Conservation (phyloP, 2,113 vertebrate genomes). For the Furnarius figulus region DNA sequence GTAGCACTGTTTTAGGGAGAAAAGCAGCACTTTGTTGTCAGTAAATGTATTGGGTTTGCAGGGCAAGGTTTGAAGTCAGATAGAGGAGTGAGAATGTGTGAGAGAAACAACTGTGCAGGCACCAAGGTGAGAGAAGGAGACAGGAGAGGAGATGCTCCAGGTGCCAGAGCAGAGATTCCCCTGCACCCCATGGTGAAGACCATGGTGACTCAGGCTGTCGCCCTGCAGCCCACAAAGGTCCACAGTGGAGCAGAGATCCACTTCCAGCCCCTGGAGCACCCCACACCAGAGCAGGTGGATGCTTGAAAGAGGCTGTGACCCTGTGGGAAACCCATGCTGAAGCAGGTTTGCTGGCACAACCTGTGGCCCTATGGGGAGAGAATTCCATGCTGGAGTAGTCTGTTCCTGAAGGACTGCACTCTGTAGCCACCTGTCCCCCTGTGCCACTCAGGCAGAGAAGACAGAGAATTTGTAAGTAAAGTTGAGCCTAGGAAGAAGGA, state of each 20-base stretch:
- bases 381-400: background rate
- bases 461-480: background rate
- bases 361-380: background rate
- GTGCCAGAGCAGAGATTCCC: accelerated
- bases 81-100: background rate
- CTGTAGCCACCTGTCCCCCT: background rate
- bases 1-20: background rate
- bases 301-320: background rate
- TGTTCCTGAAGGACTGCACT: background rate
- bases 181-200: background rate
- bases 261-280: background rate
- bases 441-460: accelerated
- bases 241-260: background rate
- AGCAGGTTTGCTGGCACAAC: background rate
- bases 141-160: background rate
- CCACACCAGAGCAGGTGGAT: background rate
- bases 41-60: background rate
- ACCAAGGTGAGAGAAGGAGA: background rate
- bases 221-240: background rate
- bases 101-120: background rate
- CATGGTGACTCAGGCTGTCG: background rate
- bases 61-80: background rate
- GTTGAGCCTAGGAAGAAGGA: background rate
- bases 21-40: background rate
- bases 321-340: background rate